Evolutionary conservation across 2,113 vertebrate species (phyloP).

Genomic region (Rhodinocichla rosea): DNA sequence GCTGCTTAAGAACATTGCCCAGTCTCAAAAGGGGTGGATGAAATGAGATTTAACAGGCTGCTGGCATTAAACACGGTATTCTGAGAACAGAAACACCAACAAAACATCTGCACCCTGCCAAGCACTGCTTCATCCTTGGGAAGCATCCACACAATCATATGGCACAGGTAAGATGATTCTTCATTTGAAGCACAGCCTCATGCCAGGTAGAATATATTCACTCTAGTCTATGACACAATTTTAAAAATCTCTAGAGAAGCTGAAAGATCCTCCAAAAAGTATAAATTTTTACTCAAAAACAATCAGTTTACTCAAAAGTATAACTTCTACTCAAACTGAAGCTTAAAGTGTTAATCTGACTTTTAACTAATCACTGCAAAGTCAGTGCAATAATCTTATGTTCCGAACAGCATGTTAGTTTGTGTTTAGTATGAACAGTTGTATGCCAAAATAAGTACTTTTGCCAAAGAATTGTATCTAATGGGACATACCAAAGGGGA

Average conservation of each 20-base stretch:
- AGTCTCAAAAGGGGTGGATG: background rate
- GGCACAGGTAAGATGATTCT: background rate
- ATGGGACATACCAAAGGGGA: slow-evolving; percentile 58
- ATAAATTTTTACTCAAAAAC: background rate
- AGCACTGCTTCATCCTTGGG: background rate
- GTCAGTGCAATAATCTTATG: background rate
- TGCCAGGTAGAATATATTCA: background rate
- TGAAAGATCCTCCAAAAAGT: background rate
- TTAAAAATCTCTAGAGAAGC: background rate
- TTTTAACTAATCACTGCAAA: background rate
- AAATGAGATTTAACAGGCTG: background rate
- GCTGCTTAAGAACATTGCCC: background rate
- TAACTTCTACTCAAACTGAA: background rate
- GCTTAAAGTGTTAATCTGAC: background rate
- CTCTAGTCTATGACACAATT: background rate
- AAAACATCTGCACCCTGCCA: background rate
- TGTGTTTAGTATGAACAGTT: slow-evolving; percentile 57
- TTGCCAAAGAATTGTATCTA: slow-evolving; percentile 56
- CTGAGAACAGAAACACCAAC: background rate
- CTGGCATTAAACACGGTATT: background rate
- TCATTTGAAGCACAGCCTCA: background rate
- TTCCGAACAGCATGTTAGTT: slow-evolving; percentile 7
- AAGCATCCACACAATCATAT: background rate
- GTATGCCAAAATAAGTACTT: slow-evolving; percentile 44
- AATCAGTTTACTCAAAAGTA: background rate